Base-by-base conservation (phyloP, 2,113 vertebrate species). In the Hypanus sabinus region DNA sequence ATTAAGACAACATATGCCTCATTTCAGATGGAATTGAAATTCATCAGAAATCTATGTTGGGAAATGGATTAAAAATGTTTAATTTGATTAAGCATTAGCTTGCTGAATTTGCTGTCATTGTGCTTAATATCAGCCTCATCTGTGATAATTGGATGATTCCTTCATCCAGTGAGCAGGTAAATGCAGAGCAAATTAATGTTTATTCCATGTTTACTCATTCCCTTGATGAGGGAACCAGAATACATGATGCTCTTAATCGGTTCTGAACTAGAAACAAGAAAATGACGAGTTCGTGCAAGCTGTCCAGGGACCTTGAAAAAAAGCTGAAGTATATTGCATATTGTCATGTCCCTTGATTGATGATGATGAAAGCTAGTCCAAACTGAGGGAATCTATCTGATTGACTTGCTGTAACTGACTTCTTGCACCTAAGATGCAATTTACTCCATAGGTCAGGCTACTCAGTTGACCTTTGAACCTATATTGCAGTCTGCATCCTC, bases 391-490 rank as follows among this genome's bases (percentile, higher is more conserved):
- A 24, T 73, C 36, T 46, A 93, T 46, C 91, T 20, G 70, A 55
- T 30, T 93, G 91, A 93, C 70, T 93, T 93, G 70, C 24, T 75
- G 91, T 93, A 33, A 27, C 70, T 55, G 38, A 73, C 22, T 73
- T 73, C 24, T 93, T 71, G 36, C 91, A 93, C 91, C 91, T 55
- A 70, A 93, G 70, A 93, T 73, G 91, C 68, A 93, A 75, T 93
- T 75, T 55, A 24, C 24, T 30, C 91, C 5, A 24, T 30, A 73
- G 91, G 91, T 93, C 91, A 93, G 91, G 70, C 65, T 73, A 71
- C 91, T 93, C 91, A 6, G 68, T 93, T 93, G 91, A 93, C 91
- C 91, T 70, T 93, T 93, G 68, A 73, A 93, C 91, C 91, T 93
- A 33, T 24, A 10, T 27, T 93, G 91, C 68, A 30, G 91, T 73